Evolutionary conservation across 2,113 vertebrate genomes (phyloP).

Genomic region (Clinocottus analis): DNA sequence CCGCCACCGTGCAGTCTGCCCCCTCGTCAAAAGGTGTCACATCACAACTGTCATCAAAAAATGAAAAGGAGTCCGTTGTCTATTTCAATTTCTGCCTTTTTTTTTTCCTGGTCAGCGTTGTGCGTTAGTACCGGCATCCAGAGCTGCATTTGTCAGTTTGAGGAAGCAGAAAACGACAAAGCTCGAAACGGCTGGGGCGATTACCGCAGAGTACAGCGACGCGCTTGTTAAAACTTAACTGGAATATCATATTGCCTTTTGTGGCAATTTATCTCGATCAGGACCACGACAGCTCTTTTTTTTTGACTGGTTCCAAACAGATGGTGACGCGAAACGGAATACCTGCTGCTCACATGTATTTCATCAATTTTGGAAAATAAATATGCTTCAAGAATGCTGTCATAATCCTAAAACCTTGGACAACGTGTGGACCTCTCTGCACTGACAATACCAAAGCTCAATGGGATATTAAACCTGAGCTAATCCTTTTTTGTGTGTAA

Average conservation of each 20-base stretch:
- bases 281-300: neutral
- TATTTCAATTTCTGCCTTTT: conserved; percentile 18
- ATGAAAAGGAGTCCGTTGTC: conserved; percentile 27
- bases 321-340: neutral
- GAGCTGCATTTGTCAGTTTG: conserved; percentile 7
- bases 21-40: conserved; percentile 27
- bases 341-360: neutral
- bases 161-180: conserved; percentile 7
- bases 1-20: conserved; percentile 38
- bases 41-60: conserved; percentile 36
- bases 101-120: neutral
- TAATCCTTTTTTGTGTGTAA: neutral
- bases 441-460: no score
- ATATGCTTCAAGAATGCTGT: neutral
- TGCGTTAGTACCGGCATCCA: neutral
- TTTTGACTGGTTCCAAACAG: neutral
- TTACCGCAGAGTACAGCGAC: no score
- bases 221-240: conserved; percentile 17
- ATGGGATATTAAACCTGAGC: neutral
- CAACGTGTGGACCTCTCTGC: neutral
- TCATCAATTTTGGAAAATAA: neutral
- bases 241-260: conserved; percentile 10
- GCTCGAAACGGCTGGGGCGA: no score
- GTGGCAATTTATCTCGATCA: neutral
- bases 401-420: neutral